Evolutionary conservation across 2,888 invertebrate genomes (phyloP), one percentile per base, ranked within the genome.

Genomic region (Bombyx huttoni): DNA sequence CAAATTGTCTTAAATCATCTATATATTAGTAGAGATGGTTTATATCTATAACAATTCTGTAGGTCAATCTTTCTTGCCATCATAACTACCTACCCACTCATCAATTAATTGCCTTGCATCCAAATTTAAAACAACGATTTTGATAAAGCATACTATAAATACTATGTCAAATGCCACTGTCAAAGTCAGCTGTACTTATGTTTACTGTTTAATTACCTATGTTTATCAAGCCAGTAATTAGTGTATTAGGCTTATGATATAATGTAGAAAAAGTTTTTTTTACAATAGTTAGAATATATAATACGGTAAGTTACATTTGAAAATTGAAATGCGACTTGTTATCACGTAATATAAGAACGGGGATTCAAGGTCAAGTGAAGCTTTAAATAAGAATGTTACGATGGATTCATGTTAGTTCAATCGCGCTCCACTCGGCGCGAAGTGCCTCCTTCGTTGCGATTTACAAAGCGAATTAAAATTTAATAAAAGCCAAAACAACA

Each of bases 361-460:
- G 63, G 61, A 69, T 75, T 75, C 80, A 83, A 81, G 78, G 79
- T 67, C 66, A 58, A 56, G 58, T 60, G 58, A 59, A 64, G 67
- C 60, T 40, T 40, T 69, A 86, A 78, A 86, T 75, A 82, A 65
- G 67, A 70, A 66, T 67, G 73, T 54, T 49, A 61, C 58, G 61
- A 57, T 62, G 56, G 50, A 57, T 66, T 74, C 76, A 60, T 75
- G 78, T 75, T 83, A 86, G 84, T 85, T 66, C 63, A 68, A 67
- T 61, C 62, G 67, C 66, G 71, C 60, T 65, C 70, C 61, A 60
- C 66, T 60, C 56, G 57, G 63, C 54, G 69, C 59, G 54, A 62
- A 67, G 74, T 68, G 67, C 65, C 55, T 53, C 59, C 57, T 50
- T 47, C 53, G 40, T 52, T 49, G 40, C 51, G 46, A 56, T 47